Percentiles rank a stretch among this genome's conserved stretches.
phyloP scores from a whole-genome alignment of 2,888 invertebrate genomes.

The Fragum sueziense region DNA sequence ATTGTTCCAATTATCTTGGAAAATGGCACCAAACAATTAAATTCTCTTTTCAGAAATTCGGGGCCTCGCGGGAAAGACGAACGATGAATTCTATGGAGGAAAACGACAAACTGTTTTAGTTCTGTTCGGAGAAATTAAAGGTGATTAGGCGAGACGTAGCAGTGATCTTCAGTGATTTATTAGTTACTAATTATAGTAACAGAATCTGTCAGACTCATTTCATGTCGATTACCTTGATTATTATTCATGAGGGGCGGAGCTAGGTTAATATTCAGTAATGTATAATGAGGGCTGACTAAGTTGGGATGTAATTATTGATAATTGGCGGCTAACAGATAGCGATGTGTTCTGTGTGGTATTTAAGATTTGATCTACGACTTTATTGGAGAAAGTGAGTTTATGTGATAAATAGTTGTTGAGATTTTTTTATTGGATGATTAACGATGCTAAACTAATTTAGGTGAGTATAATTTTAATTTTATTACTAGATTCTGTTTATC shows the following conservation, averaged over 20 bases:
- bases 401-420: background rate
- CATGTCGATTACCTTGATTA: background rate
- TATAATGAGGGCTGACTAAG: background rate
- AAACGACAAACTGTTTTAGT: background rate
- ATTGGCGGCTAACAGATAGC: background rate
- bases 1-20: no score
- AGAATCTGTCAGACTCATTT: slow-evolving; percentile 8
- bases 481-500: no score
- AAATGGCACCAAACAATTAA: no score
- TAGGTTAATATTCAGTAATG: background rate
- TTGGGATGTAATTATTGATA: background rate
- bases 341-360: background rate
- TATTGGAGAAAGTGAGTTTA: background rate
- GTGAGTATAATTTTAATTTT: no score
- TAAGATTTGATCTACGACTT: background rate
- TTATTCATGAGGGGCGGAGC: slow-evolving; percentile 21
- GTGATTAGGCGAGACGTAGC: slow-evolving; percentile 18
- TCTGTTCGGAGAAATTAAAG: slow-evolving; percentile 16
- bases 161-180: slow-evolving; percentile 14
- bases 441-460: no score
- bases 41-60: background rate
- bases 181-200: slow-evolving; percentile 10
- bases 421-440: background rate
- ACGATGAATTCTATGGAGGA: background rate
- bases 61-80: background rate